These are phyloP conservation scores for Salvelinus namaycush DNA, from an alignment of 2,113 vertebrate genomes.

Conservation along the genomic window DNA sequence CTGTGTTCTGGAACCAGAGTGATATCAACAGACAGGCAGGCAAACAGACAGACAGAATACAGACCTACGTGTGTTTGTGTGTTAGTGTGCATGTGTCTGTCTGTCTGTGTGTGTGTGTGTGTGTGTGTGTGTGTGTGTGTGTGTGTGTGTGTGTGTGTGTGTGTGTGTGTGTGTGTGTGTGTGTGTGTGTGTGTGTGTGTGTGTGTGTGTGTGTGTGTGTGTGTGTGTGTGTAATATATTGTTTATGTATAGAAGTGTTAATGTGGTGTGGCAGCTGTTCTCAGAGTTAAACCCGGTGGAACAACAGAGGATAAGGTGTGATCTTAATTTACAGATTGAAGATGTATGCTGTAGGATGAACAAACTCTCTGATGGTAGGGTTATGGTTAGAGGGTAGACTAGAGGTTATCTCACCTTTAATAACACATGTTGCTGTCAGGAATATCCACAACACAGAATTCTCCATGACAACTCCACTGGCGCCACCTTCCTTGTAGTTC, in stretches of 20 bases:
- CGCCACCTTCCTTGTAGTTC: too few relatives aligned
- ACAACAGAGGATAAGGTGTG: too few relatives aligned
- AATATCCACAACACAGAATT: neutral
- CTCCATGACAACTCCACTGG: neutral
- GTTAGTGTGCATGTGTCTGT: neutral
- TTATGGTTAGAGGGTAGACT: neutral
- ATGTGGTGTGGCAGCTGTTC: neutral
- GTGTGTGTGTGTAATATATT: neutral
- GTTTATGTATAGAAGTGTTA: neutral
- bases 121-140: neutral
- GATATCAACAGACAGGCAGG: neutral
- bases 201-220: neutral
- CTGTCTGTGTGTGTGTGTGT: neutral
- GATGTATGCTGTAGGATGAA: neutral
- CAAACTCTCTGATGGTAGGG: neutral
- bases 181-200: neutral
- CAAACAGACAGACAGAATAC: neutral
- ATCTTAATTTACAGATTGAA: neutral
- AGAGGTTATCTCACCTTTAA: neutral
- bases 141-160: neutral
- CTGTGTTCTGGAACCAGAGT: conserved; percentile 46
- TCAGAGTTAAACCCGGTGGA: too few relatives aligned
- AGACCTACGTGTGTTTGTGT: neutral
- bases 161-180: neutral
- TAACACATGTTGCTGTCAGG: neutral